Conservation (phyloP, 2,797 vertebrate genomes). For the Argyrosomus regius region DNA sequence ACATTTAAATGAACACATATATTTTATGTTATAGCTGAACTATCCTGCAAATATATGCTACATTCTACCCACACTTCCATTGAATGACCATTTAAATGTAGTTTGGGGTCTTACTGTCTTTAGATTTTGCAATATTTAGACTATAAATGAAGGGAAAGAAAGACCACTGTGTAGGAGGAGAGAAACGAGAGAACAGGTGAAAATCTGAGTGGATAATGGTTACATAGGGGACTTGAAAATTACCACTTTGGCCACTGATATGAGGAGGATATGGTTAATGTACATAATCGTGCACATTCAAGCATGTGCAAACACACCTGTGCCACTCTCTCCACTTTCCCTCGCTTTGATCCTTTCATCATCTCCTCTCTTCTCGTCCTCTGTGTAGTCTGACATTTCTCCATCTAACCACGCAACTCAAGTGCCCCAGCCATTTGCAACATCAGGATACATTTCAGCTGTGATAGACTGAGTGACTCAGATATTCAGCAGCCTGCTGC, state of each 20-base stretch:
- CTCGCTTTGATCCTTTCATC: conserved; percentile 59
- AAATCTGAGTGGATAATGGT: conserved; percentile 66
- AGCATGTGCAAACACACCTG: conserved; percentile 44
- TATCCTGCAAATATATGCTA: background rate
- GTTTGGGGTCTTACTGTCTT: background rate
- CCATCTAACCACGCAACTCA: conserved; percentile 64
- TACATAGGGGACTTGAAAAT: conserved; percentile 54
- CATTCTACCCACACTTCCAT: background rate
- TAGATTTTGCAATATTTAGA: background rate
- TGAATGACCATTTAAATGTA: too few species aligned
- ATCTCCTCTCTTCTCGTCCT: conserved; percentile 31
- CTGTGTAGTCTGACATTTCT: conserved; percentile 66
- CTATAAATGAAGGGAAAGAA: conserved; percentile 21
- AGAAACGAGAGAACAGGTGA: conserved; percentile 19
- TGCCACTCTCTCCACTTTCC: conserved; percentile 36
- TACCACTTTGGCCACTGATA: conserved; percentile 41
- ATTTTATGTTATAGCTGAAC: background rate
- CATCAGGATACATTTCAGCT: conserved; percentile 78
- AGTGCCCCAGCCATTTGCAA: conserved; percentile 75
- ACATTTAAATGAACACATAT: background rate
- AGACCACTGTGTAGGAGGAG: conserved; percentile 26
- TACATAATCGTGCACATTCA: conserved; percentile 50
- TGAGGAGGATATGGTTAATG: conserved; percentile 65
- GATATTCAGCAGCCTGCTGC: conserved; percentile 69
- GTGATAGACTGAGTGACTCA: conserved; percentile 73